Evolutionary conservation across 2,113 vertebrate species (phyloP).

Genomic region (Istiophorus platypterus): DNA sequence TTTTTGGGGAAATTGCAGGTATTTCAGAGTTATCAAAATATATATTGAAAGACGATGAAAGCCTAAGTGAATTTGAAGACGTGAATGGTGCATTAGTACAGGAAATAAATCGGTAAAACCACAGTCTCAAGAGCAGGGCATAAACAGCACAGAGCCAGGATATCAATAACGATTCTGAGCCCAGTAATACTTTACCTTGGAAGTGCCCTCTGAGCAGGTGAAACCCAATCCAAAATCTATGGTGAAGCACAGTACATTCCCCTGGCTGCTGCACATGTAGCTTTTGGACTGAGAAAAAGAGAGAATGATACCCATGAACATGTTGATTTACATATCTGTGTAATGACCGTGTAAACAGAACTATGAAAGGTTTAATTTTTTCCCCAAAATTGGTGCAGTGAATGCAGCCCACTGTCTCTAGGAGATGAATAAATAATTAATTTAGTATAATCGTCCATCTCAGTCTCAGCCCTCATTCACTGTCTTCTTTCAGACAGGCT

Average conservation of each 20-base stretch:
- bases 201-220: constrained; percentile 90
- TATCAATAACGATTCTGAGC: background rate
- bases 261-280: constrained; percentile 92
- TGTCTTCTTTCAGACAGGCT: background rate
- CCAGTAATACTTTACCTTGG: constrained; percentile 82
- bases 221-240: constrained; percentile 92
- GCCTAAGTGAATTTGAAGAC: background rate
- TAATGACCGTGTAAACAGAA: background rate
- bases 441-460: background rate
- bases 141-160: background rate
- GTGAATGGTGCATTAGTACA: background rate
- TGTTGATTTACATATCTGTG: background rate
- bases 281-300: constrained; percentile 89
- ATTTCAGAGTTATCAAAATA: background rate
- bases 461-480: background rate
- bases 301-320: constrained; percentile 33
- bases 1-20: background rate
- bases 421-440: constrained; percentile 14
- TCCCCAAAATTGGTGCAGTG: background rate
- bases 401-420: background rate
- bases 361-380: background rate
- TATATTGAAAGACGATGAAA: background rate
- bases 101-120: background rate
- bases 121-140: background rate
- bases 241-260: constrained; percentile 88